Conservation (phyloP, 2,113 vertebrate genomes). For the Nycticryphes semicollaris region DNA sequence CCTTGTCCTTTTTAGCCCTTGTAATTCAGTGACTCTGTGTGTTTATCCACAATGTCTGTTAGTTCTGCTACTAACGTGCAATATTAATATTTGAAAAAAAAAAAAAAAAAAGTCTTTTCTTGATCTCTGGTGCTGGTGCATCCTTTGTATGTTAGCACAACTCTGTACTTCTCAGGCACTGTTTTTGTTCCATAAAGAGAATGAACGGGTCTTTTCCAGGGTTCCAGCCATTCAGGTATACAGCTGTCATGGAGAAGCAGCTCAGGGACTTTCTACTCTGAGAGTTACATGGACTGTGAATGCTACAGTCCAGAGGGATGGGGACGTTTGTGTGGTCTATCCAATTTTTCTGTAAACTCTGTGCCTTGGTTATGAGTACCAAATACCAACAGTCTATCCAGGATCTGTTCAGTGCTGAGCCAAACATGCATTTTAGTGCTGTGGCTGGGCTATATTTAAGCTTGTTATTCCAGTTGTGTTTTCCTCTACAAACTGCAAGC, state of each 20-base stretch:
- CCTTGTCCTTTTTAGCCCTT: background rate
- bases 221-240: background rate
- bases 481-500: background rate
- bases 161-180: background rate
- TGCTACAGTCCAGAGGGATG: background rate
- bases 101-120: background rate
- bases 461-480: background rate
- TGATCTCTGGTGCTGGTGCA: background rate
- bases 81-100: too few relatives aligned
- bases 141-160: background rate
- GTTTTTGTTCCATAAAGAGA: background rate
- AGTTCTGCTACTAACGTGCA: background rate
- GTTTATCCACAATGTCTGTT: background rate
- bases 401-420: background rate
- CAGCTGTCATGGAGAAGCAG: background rate
- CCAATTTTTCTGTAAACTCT: background rate
- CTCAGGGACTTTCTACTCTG: background rate
- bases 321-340: background rate
- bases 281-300: rapidly evolving
- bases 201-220: background rate
- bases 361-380: background rate
- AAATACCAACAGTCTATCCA: background rate
- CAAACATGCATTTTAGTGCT: background rate
- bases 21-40: background rate
- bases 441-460: background rate